phyloP scores from a whole-genome alignment of 2,797 vertebrate species.

The Falco peregrinus region DNA sequence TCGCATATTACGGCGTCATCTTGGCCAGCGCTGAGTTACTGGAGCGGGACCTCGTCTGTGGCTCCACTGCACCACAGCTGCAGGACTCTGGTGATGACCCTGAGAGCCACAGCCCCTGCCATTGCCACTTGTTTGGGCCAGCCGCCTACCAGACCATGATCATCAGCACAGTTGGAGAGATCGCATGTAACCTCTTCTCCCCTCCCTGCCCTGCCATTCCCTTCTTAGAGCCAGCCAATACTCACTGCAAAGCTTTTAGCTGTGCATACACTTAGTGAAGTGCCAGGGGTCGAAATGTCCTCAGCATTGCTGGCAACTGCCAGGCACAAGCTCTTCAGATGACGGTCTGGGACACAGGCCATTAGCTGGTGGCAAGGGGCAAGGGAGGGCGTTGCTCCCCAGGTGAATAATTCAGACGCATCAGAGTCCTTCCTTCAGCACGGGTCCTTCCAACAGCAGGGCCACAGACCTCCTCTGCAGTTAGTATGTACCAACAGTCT shows the following conservation, averaged over 20 bases:
- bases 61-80: neutral
- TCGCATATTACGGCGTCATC: slow-evolving; percentile 90
- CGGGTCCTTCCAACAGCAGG: neutral
- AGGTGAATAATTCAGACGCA: neutral
- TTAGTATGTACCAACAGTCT: neutral
- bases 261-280: accelerated
- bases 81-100: slow-evolving; percentile 14
- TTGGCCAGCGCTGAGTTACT: slow-evolving; percentile 90
- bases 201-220: neutral
- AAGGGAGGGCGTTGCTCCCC: neutral
- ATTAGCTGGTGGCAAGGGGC: neutral
- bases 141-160: slow-evolving; percentile 88
- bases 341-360: neutral
- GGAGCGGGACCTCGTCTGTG: slow-evolving; percentile 87
- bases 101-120: slow-evolving; percentile 72
- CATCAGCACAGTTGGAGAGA: slow-evolving; percentile 90
- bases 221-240: neutral
- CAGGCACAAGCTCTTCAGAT: neutral
- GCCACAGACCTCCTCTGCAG: neutral
- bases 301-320: neutral
- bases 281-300: accelerated
- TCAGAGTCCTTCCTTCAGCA: neutral
- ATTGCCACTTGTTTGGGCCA: slow-evolving; percentile 82
- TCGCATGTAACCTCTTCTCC: slow-evolving; percentile 77
- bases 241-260: neutral